Evolutionary conservation across 2,888 invertebrate species (phyloP).

Genomic region (Ochropacha duplaris): DNA sequence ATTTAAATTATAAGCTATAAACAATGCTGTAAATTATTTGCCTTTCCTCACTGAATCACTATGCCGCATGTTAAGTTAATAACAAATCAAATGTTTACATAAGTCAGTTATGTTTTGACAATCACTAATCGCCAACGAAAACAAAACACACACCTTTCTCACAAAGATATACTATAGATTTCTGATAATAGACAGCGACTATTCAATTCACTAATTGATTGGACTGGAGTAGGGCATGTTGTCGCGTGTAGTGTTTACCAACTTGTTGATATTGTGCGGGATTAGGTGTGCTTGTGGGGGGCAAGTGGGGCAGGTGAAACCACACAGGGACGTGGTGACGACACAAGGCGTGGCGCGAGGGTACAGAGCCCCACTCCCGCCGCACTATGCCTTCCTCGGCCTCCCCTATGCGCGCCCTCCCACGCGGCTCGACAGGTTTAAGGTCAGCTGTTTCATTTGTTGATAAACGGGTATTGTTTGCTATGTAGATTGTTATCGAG

Average conservation of each 20-base stretch:
- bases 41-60: not conserved
- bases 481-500: constrained; percentile 40
- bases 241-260: constrained; percentile 10
- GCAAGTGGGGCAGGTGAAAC: constrained; percentile 16
- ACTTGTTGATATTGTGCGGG: constrained; percentile 23
- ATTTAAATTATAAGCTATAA: constrained; percentile 4
- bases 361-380: constrained; percentile 50
- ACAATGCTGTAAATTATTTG: not conserved
- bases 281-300: constrained; percentile 13
- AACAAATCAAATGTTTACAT: constrained; percentile 24
- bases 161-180: constrained; percentile 11
- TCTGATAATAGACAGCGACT: constrained; percentile 5
- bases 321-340: constrained; percentile 55
- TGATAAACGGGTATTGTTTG: constrained; percentile 42
- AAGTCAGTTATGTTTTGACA: constrained; percentile 25
- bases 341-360: constrained; percentile 65
- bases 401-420: constrained; percentile 68
- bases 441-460: constrained; percentile 60
- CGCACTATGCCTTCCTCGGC: constrained; percentile 69
- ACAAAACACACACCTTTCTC: constrained; percentile 2
- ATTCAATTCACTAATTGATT: constrained; percentile 2
- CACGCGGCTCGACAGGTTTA: constrained; percentile 53
- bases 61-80: constrained; percentile 1
- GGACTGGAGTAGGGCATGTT: constrained; percentile 4
- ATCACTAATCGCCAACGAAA: constrained; percentile 1